Base-by-base conservation (phyloP, 1,140 invertebrate genomes). In the Drosophila obscura region DNA sequence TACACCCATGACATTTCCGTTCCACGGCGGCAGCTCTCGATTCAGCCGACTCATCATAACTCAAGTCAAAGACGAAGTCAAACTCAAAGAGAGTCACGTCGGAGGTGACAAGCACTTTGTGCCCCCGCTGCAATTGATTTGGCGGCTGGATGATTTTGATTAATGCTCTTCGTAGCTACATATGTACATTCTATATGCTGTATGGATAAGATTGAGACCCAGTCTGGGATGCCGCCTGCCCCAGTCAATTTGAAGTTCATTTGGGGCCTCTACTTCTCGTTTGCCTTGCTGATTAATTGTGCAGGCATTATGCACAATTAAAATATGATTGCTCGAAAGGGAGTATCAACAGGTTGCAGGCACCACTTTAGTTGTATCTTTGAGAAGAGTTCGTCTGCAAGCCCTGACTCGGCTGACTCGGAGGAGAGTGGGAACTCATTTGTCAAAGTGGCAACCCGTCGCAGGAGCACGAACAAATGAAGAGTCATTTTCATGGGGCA, bases 31-130 rank as follows among this genome's bases (percentile, higher is more conserved):
- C 45, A 46, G 44, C 41, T 57, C 35, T 49, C 51, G 57, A 28
- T 49, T 75, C 22, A 73, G 56, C 57, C 63, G 62, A 76, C 77
- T 85, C 81, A 81, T 85, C 81, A 84, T 87, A 84, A 84, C 68
- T 80, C 73, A 74, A 74, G 53, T 69, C 41, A 39, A 13, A 13
- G 4, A 5, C 35, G 8, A 39, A 39, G 11, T 39, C 35, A 13
- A 5, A 4, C 31, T 35, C 9, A 35, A 11, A 53, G 52, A 66
- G 31, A 74, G 73, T 59, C 55, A 55, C 26, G 55, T 49, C 71
- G 55, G 66, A 66, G 77, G 73, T 85, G 81, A 85, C 81, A 71
- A 72, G 81, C 81, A 74, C 55, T 77, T 77, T 81, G 49, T 58
- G 71, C 52, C 28, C 28, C 24, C 11, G 11, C 49, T 69, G 66